Base-by-base conservation (phyloP, 2,888 invertebrate genomes). In the Eupithecia centaureata region DNA sequence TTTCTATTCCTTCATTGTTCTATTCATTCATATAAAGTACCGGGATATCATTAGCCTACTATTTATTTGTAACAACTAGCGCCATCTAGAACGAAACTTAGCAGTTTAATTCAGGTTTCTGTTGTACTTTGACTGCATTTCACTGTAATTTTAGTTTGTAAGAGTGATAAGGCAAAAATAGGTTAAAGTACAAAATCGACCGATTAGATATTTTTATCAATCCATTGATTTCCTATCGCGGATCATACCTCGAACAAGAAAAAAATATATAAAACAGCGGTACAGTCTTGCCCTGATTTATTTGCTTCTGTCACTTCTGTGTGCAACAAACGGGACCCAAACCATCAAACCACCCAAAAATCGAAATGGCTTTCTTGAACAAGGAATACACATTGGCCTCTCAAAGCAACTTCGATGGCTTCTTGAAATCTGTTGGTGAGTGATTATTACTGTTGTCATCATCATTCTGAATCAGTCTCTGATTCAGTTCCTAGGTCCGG, bases 321-420 rank as follows among this genome's bases (percentile, higher is more conserved):
- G 61, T 47, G 47, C 27, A 13, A n/a, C n/a, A n/a, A n/a, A n/a
- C 18, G 30, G n/a, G n/a, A n/a, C n/a, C n/a, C n/a, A n/a, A n/a
- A n/a, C n/a, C n/a, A n/a, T n/a, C n/a, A n/a, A n/a, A n/a, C n/a
- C n/a, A 30, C 4, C 4, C 35, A 54, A 42, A 35, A 30, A 28
- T 5, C 13, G 78, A 76, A 73, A 85, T 85, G 85, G 69, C 82
- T 61, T 85, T 73, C 73, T 60, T 77, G 10, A 81, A 79, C 62
- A 84, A 79, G 67, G 74, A 76, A 60, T 85, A 81, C 73, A 78
- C 67, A 5, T 73, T 74, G 15, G 77, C 73, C 4, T 81, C 67
- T 27, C 74, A 80, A 25, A 85, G 83, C 56, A 85, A 84, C 67
- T 82, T 79, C 32, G 82, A 83, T 30, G 79, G 57, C 13, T 83